Conservation (phyloP, 2,888 invertebrate species). For the Callinectes sapidus region DNA sequence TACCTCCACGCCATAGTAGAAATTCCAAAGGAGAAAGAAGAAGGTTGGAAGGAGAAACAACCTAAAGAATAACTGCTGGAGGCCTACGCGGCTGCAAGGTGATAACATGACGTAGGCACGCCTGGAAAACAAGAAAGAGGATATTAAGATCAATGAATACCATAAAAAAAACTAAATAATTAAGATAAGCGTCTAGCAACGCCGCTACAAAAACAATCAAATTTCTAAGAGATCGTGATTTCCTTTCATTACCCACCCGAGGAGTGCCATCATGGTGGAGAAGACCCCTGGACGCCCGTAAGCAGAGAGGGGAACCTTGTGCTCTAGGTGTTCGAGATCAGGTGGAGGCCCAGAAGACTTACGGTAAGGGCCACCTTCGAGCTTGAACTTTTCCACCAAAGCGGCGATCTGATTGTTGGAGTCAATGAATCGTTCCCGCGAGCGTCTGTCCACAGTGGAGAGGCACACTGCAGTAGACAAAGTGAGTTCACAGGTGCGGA, state of each 20-base stretch:
- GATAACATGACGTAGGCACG: slow-evolving; percentile 87
- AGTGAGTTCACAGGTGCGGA: neutral
- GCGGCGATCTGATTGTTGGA: slow-evolving; percentile 95
- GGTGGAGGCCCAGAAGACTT: slow-evolving; percentile 78
- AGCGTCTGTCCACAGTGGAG: slow-evolving; percentile 86
- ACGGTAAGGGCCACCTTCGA: slow-evolving; percentile 87
- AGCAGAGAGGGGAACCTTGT: slow-evolving; percentile 84
- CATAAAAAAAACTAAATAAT: neutral
- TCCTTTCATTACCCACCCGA: slow-evolving; percentile 74
- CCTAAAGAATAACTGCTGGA: slow-evolving; percentile 86
- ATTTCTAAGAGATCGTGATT: slow-evolving; percentile 20
- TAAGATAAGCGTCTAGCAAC: neutral
- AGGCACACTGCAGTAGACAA: slow-evolving; percentile 81
- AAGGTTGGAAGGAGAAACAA: slow-evolving; percentile 82
- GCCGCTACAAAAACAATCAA: neutral
- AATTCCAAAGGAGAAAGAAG: slow-evolving; percentile 86
- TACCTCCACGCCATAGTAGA: slow-evolving; percentile 80
- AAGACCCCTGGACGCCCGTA: slow-evolving; percentile 85
- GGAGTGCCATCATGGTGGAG: slow-evolving; percentile 82
- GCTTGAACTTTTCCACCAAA: slow-evolving; percentile 91
- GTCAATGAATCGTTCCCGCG: slow-evolving; percentile 92
- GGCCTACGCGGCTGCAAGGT: slow-evolving; percentile 85
- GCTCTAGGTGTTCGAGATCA: slow-evolving; percentile 74
- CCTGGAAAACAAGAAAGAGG: slow-evolving; percentile 77
- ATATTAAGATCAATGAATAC: neutral